Percentiles rank a stretch among this genome's conserved stretches.
phyloP scores from a whole-genome alignment of 2,888 invertebrate species.

The Aphodius granarius region DNA sequence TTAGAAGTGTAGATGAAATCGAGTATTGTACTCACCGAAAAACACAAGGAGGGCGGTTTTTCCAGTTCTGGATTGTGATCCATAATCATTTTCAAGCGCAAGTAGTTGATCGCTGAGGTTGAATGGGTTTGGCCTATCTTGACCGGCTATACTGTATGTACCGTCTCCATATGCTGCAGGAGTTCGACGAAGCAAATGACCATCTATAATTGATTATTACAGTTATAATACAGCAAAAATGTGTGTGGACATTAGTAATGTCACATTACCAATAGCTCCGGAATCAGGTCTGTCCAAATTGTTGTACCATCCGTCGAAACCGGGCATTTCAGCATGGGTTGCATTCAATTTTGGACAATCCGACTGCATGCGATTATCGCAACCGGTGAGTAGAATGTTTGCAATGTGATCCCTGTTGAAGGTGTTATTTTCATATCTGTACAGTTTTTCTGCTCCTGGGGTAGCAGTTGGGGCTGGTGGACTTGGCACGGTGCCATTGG shows the following conservation, averaged over 20 bases:
- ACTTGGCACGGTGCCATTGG: too few species aligned
- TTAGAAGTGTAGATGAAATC: conserved; percentile 17
- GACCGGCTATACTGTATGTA: conserved; percentile 57
- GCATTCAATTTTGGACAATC: neutral
- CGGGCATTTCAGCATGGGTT: conserved; percentile 45
- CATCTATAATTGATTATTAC: too few species aligned
- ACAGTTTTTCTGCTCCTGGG: too few species aligned
- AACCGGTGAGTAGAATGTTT: neutral
- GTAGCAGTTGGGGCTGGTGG: neutral
- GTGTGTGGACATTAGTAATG: conserved; percentile 6
- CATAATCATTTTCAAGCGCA: conserved; percentile 45
- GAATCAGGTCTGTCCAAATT: conserved; percentile 49
- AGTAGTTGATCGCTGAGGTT: conserved; percentile 56
- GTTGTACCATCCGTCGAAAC: conserved; percentile 54
- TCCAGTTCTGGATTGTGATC: conserved; percentile 53
- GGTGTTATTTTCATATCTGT: neutral
- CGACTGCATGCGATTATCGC: neutral
- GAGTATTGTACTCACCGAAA: conserved; percentile 54
- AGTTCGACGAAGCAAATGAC: conserved; percentile 57
- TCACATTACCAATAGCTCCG: conserved; percentile 52
- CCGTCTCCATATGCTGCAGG: conserved; percentile 62
- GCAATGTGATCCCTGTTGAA: neutral
- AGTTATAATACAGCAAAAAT: too few species aligned
- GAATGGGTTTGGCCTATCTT: conserved; percentile 58
- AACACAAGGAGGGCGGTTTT: conserved; percentile 62